A percentile compares a stretch with the other conserved stretches of the same genome.
phyloP scores from a whole-genome alignment of 2,888 invertebrate genomes.

The Dryococelus australis region DNA sequence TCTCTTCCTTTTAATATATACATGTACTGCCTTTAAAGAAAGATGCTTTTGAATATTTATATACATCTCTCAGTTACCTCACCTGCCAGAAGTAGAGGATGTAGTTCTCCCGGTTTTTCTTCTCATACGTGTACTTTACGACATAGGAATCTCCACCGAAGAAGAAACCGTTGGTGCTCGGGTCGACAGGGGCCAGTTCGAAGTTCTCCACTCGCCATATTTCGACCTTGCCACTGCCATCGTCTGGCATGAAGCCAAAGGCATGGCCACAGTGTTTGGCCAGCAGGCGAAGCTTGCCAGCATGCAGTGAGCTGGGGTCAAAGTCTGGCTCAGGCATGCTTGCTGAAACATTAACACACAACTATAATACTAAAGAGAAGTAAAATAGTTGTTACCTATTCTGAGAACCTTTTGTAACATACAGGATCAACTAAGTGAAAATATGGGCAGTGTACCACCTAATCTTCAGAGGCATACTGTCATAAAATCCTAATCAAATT shows the following conservation, averaged over 20 bases:
- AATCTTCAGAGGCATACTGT: too few species aligned
- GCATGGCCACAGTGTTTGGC: conserved; percentile 68
- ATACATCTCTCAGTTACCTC: background rate
- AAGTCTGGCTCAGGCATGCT: conserved; percentile 50
- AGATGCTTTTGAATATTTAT: too few species aligned
- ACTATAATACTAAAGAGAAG: conserved; percentile 2
- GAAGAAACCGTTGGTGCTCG: conserved; percentile 62
- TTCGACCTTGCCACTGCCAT: conserved; percentile 67
- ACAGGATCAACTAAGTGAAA: too few species aligned
- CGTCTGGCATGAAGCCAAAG: conserved; percentile 76
- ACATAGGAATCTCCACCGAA: conserved; percentile 74
- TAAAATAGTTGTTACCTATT: conserved; percentile 11
- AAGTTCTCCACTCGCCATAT: conserved; percentile 64
- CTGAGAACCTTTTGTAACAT: background rate
- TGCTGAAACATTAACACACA: conserved; percentile 37
- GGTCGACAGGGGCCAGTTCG: conserved; percentile 59
- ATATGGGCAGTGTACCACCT: too few species aligned
- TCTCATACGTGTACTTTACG: conserved; percentile 68
- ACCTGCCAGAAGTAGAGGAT: conserved; percentile 76
- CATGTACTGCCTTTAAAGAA: too few species aligned
- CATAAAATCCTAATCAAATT: too few species aligned
- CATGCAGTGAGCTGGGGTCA: conserved; percentile 54
- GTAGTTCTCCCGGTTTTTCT: conserved; percentile 61
- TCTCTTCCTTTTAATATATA: too few species aligned
- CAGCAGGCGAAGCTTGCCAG: conserved; percentile 51